These are phyloP conservation scores for Micrasema minimum DNA, from an alignment of 1,140 invertebrate genomes.

Conservation along the genomic window DNA sequence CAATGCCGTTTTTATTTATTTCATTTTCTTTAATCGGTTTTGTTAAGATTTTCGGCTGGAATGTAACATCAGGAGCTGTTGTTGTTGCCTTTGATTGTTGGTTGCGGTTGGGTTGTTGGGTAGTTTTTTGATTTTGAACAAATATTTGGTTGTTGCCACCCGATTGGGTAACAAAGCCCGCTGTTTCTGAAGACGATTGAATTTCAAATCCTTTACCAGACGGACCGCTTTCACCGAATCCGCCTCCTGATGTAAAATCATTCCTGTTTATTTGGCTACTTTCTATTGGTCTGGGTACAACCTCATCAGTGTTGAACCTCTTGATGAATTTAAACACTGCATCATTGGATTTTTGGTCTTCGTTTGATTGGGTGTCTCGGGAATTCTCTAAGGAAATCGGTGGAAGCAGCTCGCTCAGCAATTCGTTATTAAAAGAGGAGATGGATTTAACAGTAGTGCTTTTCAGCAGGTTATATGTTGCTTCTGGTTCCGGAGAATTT, in stretches of 20 bases:
- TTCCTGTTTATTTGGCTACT: neutral
- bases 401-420: constrained; percentile 23
- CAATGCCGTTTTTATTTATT: constrained; percentile 13
- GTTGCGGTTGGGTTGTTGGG: constrained; percentile 11
- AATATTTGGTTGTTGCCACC: constrained; percentile 39
- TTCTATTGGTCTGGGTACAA: neutral
- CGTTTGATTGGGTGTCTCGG: neutral
- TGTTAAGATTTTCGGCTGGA: constrained; percentile 4
- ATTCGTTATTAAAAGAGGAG: constrained; percentile 50
- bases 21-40: constrained; percentile 2
- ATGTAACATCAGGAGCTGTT: constrained; percentile 48
- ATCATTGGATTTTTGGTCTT: constrained; percentile 49
- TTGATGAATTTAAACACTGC: constrained; percentile 63
- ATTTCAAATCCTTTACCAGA: constrained; percentile 41
- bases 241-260: neutral
- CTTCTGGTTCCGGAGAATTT: too few species aligned
- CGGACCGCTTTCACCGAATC: neutral
- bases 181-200: constrained; percentile 51
- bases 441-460: constrained; percentile 51
- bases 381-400: constrained; percentile 6
- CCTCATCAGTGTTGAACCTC: constrained; percentile 61
- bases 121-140: too few species aligned
- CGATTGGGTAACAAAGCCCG: constrained; percentile 38
- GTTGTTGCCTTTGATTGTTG: constrained; percentile 55
- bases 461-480: too few species aligned